Conservation (phyloP, 2,797 vertebrate species). For the Mus caroli region DNA sequence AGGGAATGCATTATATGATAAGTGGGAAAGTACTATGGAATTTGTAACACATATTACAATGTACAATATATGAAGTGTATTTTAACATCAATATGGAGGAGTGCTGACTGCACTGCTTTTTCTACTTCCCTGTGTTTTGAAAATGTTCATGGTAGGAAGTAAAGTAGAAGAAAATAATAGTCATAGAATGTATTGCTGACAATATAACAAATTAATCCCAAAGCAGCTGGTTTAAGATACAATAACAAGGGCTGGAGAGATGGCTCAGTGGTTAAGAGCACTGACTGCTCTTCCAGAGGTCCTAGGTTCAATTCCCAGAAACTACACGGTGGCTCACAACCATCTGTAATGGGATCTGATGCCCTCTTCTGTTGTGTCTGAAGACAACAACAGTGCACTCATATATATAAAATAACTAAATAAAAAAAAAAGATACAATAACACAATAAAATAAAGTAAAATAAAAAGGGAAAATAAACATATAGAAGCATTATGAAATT, state of each 20-base stretch:
- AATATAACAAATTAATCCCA: conserved; percentile 22
- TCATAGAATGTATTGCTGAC: neutral
- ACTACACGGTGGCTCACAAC: too few species aligned
- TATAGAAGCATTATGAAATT: neutral
- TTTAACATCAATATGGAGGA: neutral
- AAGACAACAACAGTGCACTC: too few species aligned
- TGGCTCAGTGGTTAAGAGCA: too few species aligned
- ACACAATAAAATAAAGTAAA: conserved; percentile 25
- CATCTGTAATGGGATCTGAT: too few species aligned
- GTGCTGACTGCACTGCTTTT: neutral
- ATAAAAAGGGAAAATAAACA: neutral
- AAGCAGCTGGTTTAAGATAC: neutral
- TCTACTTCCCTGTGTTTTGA: neutral
- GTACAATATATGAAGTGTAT: neutral
- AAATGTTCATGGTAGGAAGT: conserved; percentile 37
- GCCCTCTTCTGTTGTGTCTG: too few species aligned
- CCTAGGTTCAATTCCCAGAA: too few species aligned
- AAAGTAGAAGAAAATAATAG: conserved; percentile 35
- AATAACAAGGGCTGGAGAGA: neutral
- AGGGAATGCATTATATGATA: neutral
- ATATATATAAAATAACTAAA: too few species aligned
- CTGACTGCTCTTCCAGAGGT: too few species aligned
- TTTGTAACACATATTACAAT: conserved; percentile 5
- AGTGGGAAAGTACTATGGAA: neutral
- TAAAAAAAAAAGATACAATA: neutral